Conservation (phyloP, 1,140 invertebrate genomes). For the Saccostrea echinata region DNA sequence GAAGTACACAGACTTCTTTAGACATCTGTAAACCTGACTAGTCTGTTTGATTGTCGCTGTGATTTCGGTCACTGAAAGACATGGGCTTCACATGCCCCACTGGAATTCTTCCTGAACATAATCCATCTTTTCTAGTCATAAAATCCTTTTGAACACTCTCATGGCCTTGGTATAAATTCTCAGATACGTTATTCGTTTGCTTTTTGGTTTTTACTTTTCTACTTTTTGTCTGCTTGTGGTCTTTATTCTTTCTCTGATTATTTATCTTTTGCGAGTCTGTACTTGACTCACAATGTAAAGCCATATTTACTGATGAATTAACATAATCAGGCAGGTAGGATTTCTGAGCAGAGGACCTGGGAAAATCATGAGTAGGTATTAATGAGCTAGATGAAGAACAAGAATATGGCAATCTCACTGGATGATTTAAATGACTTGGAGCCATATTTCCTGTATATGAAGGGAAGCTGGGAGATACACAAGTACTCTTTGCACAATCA, state of each 20-base stretch:
- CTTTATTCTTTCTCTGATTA: background rate
- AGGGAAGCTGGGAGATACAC: background rate
- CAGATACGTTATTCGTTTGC: background rate
- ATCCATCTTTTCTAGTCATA: background rate
- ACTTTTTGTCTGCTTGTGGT: background rate
- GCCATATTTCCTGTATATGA: background rate
- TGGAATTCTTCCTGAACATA: background rate
- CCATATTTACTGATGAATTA: background rate
- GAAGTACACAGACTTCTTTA: too few relatives aligned
- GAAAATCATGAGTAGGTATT: background rate
- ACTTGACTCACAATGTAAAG: background rate
- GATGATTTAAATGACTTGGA: background rate
- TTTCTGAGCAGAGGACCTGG: background rate
- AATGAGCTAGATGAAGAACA: background rate
- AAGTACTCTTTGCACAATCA: background rate
- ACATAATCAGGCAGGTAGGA: background rate
- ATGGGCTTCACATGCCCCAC: constrained; percentile 20
- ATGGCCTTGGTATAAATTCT: background rate
- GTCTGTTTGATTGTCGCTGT: background rate
- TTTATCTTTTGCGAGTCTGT: background rate
- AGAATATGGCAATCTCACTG: background rate
- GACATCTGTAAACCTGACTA: background rate
- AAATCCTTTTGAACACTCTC: background rate
- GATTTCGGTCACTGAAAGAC: background rate
- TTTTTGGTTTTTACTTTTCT: background rate